A percentile compares a stretch with the other conserved stretches of the same genome.
Evolutionary conservation across 1,140 invertebrate species (phyloP).

Genomic region (Lamellibrachia luymesi): DNA sequence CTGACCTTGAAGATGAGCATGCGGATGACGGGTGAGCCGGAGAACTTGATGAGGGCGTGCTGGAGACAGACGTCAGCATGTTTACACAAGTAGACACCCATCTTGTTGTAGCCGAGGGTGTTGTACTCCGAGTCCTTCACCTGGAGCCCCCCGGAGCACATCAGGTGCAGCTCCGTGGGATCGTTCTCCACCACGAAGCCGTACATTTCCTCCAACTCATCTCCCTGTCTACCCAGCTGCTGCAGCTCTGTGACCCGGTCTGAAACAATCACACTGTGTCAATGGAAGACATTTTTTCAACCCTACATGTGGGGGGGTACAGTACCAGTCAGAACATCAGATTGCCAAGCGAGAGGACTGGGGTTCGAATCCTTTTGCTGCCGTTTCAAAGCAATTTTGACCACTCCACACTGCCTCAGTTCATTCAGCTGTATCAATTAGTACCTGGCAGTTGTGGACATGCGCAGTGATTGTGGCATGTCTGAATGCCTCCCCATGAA

Average conservation of each 20-base stretch:
- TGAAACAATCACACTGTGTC: neutral
- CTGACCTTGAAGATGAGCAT: conserved; percentile 29
- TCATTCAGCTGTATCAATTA: no score
- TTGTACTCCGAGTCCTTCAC: conserved; percentile 29
- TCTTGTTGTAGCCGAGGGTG: conserved; percentile 28
- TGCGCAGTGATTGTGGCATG: no score
- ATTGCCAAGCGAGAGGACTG: no score
- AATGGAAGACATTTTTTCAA: neutral
- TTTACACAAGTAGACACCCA: conserved; percentile 29
- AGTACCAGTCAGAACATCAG: neutral
- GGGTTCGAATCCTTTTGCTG: no score
- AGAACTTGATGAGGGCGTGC: conserved; percentile 27
- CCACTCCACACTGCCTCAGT: neutral
- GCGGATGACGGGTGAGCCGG: conserved; percentile 24
- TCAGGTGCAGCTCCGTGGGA: conserved; percentile 11
- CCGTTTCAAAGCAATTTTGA: neutral
- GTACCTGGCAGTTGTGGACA: no score
- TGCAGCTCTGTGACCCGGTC: conserved; percentile 19
- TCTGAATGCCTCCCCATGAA: no score
- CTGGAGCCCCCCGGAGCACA: conserved; percentile 15
- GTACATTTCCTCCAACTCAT: conserved; percentile 23
- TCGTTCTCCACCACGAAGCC: conserved; percentile 30
- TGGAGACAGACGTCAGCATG: conserved; percentile 28
- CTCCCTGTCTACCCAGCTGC: conserved; percentile 2
- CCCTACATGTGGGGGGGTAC: neutral